phyloP scores from a whole-genome alignment of 1,140 invertebrate genomes.

The Helicoverpa armigera region DNA sequence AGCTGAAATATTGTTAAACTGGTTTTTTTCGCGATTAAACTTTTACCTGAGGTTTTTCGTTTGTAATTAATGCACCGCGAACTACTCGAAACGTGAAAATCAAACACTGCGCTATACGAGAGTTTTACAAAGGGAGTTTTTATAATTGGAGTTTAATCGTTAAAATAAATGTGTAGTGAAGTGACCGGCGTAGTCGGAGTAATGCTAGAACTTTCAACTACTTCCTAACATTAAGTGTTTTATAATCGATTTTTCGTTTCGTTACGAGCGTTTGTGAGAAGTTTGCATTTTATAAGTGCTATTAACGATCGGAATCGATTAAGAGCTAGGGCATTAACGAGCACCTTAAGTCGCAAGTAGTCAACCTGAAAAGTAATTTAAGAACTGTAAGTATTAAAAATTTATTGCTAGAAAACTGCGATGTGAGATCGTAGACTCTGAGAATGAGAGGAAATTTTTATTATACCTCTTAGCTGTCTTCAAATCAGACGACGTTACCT shows the following conservation, averaged over 20 bases:
- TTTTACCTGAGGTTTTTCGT: conserved; percentile 26
- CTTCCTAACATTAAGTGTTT: conserved; percentile 31
- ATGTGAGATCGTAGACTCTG: too few species aligned
- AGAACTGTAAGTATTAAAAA: too few species aligned
- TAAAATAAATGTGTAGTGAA: conserved; percentile 34
- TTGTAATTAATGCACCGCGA: conserved; percentile 20
- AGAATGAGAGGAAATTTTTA: too few species aligned
- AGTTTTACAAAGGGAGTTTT: conserved; percentile 13
- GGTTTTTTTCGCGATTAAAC: conserved; percentile 23
- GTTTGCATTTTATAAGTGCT: conserved; percentile 1
- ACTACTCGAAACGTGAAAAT: conserved; percentile 15
- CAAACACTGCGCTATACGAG: background rate
- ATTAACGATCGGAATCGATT: background rate
- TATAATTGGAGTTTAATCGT: conserved; percentile 33
- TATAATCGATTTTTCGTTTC: conserved; percentile 17
- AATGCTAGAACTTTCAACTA: conserved; percentile 1
- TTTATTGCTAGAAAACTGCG: too few species aligned
- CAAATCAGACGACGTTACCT: too few species aligned
- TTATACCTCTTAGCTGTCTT: too few species aligned
- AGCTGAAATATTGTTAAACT: conserved; percentile 39
- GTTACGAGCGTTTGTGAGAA: conserved; percentile 2
- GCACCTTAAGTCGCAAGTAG: background rate
- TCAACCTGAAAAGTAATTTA: background rate
- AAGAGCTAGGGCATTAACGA: background rate
- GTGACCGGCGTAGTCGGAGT: background rate